Conservation (phyloP, 2,113 vertebrate species). For the Barbus barbus region DNA sequence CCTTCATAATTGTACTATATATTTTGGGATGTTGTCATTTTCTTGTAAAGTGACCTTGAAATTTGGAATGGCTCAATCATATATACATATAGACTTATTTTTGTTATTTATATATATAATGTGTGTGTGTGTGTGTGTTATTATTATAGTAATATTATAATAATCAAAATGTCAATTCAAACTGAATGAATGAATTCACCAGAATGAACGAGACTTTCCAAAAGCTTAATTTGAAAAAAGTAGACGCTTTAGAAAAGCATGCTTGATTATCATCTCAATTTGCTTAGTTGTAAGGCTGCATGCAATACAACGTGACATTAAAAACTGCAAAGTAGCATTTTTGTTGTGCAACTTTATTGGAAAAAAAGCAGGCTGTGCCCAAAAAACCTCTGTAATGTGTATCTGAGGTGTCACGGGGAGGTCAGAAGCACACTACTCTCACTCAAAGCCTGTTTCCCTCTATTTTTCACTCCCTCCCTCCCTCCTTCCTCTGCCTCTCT, state of each 20-base stretch:
- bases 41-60: not conserved
- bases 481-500: constrained; percentile 13
- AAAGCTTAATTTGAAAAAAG: not conserved
- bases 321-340: not conserved
- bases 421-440: constrained; percentile 45
- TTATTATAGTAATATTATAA: too few species aligned
- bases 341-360: not conserved
- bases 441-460: constrained; percentile 30
- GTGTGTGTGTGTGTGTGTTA: too few species aligned
- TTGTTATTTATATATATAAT: too few species aligned
- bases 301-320: not conserved
- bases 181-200: not conserved
- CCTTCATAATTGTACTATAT: not conserved
- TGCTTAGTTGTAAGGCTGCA: too few species aligned
- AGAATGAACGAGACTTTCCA: not conserved
- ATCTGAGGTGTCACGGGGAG: constrained; percentile 37
- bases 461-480: constrained; percentile 18
- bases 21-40: too few species aligned
- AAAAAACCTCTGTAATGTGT: constrained; percentile 32
- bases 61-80: not conserved
- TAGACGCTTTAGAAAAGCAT: not conserved
- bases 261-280: not conserved
- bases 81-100: too few species aligned
- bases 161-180: too few species aligned
- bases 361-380: not conserved